Percentiles rank a stretch among this genome's conserved stretches.
Evolutionary conservation across 2,113 vertebrate genomes (phyloP).

Genomic region (Peromyscus maniculatus): DNA sequence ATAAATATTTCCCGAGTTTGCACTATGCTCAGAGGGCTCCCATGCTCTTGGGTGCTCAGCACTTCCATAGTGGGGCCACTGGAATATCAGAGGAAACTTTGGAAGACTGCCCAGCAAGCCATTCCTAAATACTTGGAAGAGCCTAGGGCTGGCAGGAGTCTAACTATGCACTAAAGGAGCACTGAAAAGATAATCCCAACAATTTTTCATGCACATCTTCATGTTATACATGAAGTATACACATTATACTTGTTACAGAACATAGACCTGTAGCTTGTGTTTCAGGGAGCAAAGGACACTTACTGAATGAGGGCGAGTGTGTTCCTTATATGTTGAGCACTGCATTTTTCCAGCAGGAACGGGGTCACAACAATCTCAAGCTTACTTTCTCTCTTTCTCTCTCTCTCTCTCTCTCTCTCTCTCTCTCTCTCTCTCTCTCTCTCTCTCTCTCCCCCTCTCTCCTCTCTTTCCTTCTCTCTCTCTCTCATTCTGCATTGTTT

Average conservation of each 20-base stretch:
- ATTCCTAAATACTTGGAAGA: slow-evolving; percentile 47
- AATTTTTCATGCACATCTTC: slow-evolving; percentile 48
- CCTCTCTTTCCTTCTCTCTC: neutral
- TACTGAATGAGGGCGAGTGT: neutral
- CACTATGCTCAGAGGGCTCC: neutral
- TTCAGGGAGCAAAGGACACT: slow-evolving; percentile 51
- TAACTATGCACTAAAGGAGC: neutral
- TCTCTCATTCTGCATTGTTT: neutral
- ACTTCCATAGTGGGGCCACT: neutral
- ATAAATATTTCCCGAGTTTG: neutral
- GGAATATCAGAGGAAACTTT: neutral
- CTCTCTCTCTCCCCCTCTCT: neutral
- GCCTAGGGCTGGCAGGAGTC: neutral
- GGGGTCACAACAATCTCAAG: neutral
- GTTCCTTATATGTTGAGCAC: neutral
- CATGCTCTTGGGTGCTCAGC: neutral
- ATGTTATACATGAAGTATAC: no score
- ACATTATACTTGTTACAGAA: slow-evolving; percentile 56
- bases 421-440: neutral
- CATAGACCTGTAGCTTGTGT: slow-evolving; percentile 33
- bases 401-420: neutral
- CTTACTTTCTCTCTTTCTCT: neutral
- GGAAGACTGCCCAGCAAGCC: neutral
- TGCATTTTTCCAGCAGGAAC: neutral
- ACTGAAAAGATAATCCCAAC: slow-evolving; percentile 62